Evolutionary conservation across 2,797 vertebrate species (phyloP).

Genomic region (Saxicola maurus): DNA sequence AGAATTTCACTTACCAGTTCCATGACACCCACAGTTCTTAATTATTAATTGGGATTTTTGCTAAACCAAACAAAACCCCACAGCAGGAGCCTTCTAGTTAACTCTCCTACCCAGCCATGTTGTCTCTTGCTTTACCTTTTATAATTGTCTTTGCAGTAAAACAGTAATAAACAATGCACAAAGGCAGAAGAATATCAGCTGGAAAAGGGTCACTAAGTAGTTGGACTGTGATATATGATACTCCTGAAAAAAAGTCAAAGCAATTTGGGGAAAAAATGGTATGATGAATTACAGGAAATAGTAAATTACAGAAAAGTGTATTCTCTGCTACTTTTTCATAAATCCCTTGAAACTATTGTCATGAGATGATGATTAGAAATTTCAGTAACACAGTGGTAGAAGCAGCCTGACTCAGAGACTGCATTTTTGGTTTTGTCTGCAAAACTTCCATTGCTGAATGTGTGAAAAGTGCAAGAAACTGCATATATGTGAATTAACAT

Average conservation of each 20-base stretch:
- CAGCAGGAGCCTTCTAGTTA: background rate
- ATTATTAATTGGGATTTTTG: background rate
- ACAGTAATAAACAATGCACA: background rate
- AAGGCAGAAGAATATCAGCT: conserved; percentile 21
- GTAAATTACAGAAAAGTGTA: conserved; percentile 63
- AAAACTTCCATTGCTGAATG: background rate
- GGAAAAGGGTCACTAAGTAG: conserved; percentile 37
- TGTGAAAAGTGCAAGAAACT: background rate
- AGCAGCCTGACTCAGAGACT: background rate
- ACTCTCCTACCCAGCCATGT: background rate
- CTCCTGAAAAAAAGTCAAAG: conserved; percentile 64
- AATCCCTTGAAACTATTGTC: conserved; percentile 69
- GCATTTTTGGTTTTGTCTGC: background rate
- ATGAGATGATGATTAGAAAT: conserved; percentile 63
- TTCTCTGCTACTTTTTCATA: conserved; percentile 68
- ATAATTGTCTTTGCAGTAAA: background rate
- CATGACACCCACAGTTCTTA: background rate
- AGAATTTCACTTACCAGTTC: background rate
- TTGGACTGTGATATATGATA: conserved; percentile 66
- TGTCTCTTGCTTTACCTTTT: background rate
- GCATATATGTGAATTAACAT: background rate
- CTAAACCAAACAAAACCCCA: background rate
- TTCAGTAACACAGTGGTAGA: conserved; percentile 56
- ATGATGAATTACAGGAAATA: conserved; percentile 80
- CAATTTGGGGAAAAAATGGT: conserved; percentile 48